Base-by-base conservation (phyloP, 2,888 invertebrate genomes). In the Callimorpha dominula region DNA sequence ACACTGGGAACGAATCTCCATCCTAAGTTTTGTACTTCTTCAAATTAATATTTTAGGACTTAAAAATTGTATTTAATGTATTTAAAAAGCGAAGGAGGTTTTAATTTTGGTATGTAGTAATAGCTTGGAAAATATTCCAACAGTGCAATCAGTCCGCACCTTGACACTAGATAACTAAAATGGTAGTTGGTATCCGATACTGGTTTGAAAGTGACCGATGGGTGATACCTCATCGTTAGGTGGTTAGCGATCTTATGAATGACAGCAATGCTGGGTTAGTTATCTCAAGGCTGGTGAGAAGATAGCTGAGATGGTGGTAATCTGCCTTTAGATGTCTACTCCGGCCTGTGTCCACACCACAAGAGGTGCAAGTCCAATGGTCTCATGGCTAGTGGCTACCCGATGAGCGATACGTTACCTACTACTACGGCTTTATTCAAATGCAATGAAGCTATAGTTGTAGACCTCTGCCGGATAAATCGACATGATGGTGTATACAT, bases 121-220 rank as follows among this genome's bases (percentile, higher is more conserved):
- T 15, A 57, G 31, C 60, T 68, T 17, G 15, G 46, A 40, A 17
- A 1, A 8, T 62, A 49, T 68, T 31, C 49, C 62, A 20, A 11
- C 49, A 68, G 68, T 49, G 68, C 68, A 62, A 68, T 62, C 62
- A 68, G 49, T 62, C 62, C 7, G 49, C 68, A 49, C 49, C 49
- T 62, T 50, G 54, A 54, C 54, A 54, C 54, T 11, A 2, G 20
- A 8, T 14, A 60, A 14, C 20, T 31, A 8, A 60, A 60, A 60
- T 12, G 7, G 52, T 15, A 52, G 52, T 52, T 15, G 31, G 60
- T 31, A 11, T 60, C 31, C 9, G 5, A 60, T 9, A 20, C 31
- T 20, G 31, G 20, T 60, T 60, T 12, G 11, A n/a, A 17, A 12
- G 11, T 8, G 12, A 31, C 31, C 31, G 2, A 31, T n/a, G 1